Evolutionary conservation across 2,888 invertebrate species (phyloP), one percentile per base, ranked within the genome.

Genomic region (Drosophila quasianomalipes): DNA sequence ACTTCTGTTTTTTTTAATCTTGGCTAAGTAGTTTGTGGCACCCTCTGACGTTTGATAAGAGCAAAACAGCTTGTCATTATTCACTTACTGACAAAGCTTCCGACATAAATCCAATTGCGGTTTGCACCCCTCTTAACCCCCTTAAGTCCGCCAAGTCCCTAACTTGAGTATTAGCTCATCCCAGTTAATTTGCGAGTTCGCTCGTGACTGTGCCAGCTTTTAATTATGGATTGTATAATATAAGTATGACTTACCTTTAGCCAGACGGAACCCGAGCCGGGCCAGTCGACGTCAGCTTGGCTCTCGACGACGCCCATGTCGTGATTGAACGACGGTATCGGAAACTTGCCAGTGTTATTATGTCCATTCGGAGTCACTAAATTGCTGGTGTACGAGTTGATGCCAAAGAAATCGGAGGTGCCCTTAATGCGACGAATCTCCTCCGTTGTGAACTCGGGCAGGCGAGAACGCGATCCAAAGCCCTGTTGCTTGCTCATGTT

Each of bases 361-460:
- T 93, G 94, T 62, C 93, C 93, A 82, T 94, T 93, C 12, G 91
- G 85, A 0, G 84, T 85, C 0, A 92, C 92, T 83, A 95, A 81
- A 75, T 93, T 94, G 0, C 95, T 94, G 0, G 96, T 96, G 90
- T 97, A 97, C 70, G 96, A 95, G 90, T 97, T 97, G 26, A 97
- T 91, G 0, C 96, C 97, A 60, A 97, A 94, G 92, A 96, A 97
- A 90, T 97, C 97, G 1, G 94, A 94, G 0, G 96, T 95, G 9
- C 95, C 95, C 41, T 92, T 93, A 30, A 97, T 94, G 63, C 94
- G 93, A 14, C 93, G 90, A 12, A 96, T 94, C 93, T 97, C 96
- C 30, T 95, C 94, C 0, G 86, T 49, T 0, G 95, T 95, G 85
- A 96, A 96, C 68, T 86, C 89, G 0, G 96, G 96, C 3, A 96